Percentiles rank a stretch among this genome's conserved stretches.
Conservation (phyloP, 2,797 vertebrate species). For the Schizopygopsis malacanthus region DNA sequence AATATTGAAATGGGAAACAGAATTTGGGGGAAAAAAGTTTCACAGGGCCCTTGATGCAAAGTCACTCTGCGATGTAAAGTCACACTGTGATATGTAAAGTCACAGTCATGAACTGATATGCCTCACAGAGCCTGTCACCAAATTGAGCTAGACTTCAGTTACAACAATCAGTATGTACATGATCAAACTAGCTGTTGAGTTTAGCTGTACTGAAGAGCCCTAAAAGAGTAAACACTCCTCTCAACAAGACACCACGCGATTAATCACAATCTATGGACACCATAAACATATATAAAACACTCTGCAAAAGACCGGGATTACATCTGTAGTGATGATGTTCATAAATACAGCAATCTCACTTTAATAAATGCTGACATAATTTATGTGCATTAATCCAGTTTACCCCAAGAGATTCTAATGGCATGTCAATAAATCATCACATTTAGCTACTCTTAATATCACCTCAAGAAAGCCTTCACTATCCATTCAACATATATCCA, state of each 20-base stretch:
- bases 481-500: background rate
- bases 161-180: conserved; percentile 38
- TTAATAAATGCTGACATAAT: conserved; percentile 12
- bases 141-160: conserved; percentile 31
- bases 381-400: conserved; percentile 30
- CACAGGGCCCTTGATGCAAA: too few species aligned
- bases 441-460: conserved; percentile 6
- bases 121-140: background rate
- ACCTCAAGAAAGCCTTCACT: background rate
- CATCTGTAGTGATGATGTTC: conserved; percentile 10
- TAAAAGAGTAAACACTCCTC: background rate
- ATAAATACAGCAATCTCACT: conserved; percentile 19
- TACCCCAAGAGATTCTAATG: conserved; percentile 2
- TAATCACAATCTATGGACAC: conserved; percentile 15
- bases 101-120: background rate
- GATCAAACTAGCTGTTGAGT: background rate
- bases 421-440: conserved; percentile 33
- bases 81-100: background rate
- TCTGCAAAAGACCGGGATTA: background rate
- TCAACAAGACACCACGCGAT: background rate
- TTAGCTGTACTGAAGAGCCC: background rate
- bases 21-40: too few species aligned
- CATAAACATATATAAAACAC: conserved; percentile 7
- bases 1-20: too few species aligned
- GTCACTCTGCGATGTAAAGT: background rate